Evolutionary conservation across 2,888 invertebrate genomes (phyloP).

Genomic region (Rotaria macrura): DNA sequence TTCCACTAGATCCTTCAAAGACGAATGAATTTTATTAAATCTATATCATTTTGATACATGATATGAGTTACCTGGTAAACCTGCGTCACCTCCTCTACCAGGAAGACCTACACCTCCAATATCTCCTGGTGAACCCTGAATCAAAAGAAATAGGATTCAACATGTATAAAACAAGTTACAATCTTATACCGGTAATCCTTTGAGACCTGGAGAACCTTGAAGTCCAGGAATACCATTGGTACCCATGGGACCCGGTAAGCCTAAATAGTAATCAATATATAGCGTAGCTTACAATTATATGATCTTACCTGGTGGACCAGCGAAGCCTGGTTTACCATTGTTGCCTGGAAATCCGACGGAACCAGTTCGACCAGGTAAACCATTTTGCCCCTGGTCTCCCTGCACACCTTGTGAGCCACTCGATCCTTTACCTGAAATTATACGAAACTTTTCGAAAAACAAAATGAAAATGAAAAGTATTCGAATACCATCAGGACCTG

Average conservation of each 20-base stretch:
- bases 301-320: not conserved
- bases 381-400: not conserved
- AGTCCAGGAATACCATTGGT: constrained; percentile 43
- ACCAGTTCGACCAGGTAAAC: not conserved
- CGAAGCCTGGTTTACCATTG: not conserved
- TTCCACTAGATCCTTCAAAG: not conserved
- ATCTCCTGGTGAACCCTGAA: constrained; percentile 36
- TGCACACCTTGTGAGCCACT: not conserved
- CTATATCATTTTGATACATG: constrained; percentile 21
- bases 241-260: constrained; percentile 51
- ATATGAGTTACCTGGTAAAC: constrained; percentile 39
- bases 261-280: not conserved
- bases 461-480: not conserved
- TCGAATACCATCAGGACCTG: not conserved
- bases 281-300: not conserved
- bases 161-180: constrained; percentile 48
- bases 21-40: no score
- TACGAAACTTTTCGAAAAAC: not conserved
- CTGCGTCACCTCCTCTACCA: constrained; percentile 33
- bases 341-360: not conserved
- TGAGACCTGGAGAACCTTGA: constrained; percentile 51
- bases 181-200: constrained; percentile 52
- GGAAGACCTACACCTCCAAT: constrained; percentile 32
- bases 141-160: not conserved
- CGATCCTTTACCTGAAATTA: not conserved